A percentile compares a stretch with the other conserved stretches of the same genome.
Evolutionary conservation across 2,113 vertebrate genomes (phyloP).

Genomic region (Semnornis frantzii): DNA sequence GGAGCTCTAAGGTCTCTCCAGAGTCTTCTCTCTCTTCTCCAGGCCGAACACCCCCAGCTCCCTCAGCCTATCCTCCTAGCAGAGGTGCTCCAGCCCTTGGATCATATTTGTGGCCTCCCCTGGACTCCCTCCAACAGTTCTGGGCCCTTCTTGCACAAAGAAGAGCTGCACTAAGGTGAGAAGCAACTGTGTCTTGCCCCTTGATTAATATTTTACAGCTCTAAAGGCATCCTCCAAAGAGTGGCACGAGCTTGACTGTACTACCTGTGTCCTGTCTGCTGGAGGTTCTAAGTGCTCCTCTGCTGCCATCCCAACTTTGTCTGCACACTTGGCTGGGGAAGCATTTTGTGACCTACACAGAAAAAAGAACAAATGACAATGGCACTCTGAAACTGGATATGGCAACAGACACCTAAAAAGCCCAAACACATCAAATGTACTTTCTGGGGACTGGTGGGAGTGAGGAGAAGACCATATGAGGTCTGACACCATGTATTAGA

Average conservation of each 20-base stretch:
- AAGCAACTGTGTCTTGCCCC: not conserved
- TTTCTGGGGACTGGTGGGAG: not conserved
- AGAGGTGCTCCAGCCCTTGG: too few species aligned
- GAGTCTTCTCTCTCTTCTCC: too few species aligned
- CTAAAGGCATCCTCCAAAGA: not conserved
- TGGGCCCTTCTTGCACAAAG: not conserved
- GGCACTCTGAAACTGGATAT: not conserved
- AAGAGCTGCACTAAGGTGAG: not conserved
- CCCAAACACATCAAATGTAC: not conserved
- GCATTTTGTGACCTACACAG: conserved; percentile 64
- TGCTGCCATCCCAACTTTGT: not conserved
- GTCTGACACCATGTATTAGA: not conserved
- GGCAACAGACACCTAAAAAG: not conserved
- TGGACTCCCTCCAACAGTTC: too few species aligned
- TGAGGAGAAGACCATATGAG: not conserved
- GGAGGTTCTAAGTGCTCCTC: conserved; percentile 61
- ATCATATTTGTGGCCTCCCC: too few species aligned
- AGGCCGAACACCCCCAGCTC: too few species aligned
- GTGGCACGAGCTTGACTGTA: not conserved
- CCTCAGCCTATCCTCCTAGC: too few species aligned
- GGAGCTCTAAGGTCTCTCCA: too few species aligned
- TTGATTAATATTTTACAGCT: not conserved
- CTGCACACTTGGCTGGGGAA: conserved; percentile 49
- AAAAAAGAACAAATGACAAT: not conserved
- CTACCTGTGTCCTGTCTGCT: conserved; percentile 74